Base-by-base conservation (phyloP, 1,140 invertebrate species). In the Formica selysi region DNA sequence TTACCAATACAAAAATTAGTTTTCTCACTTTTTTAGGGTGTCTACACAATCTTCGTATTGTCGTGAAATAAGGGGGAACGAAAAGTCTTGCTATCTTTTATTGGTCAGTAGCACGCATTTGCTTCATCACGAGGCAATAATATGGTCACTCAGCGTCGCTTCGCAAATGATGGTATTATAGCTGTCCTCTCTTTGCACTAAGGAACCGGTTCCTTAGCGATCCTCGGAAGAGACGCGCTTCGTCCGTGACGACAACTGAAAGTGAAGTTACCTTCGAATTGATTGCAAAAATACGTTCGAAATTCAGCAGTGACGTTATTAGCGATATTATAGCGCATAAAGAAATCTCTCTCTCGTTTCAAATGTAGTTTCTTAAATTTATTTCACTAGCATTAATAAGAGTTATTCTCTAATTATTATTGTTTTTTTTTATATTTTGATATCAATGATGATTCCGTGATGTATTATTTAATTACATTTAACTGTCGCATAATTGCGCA, bases 61-160 rank as follows among this genome's bases (percentile, higher is more conserved):
- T 74, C 68, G 41, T 83, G 73, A 83, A 51, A 59, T 8, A 38
- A 64, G 19, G 54, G 38, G 41, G 44, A 61, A 44, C 54, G 51
- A 41, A 57, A 78, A 89, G 64, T 89, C 88, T 89, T 48, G 86
- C 87, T 92, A 93, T 92, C 92, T 91, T 91, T 92, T 93, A 91
- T 91, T 85, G 86, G 86, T 51, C 89, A 76, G 91, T 92, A 90
- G 91, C 86, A 86, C 81, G 85, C 87, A 84, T 92, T 92, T 91
- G 90, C 89, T 92, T 92, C 88, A 90, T 84, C 89, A 44, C 54
- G 86, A 57, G 78, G 86, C 76, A 86, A 91, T 92, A 91, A 91
- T 91, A 87, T 87, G 87, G 86, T 89, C 86, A 81, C 79, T 87
- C 74, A 85, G 78, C 57, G 87, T 89, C 86, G 79, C 44, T 67